Evolutionary conservation across 1,140 invertebrate genomes (phyloP).

Genomic region (Phymorhynchus buccinoides): DNA sequence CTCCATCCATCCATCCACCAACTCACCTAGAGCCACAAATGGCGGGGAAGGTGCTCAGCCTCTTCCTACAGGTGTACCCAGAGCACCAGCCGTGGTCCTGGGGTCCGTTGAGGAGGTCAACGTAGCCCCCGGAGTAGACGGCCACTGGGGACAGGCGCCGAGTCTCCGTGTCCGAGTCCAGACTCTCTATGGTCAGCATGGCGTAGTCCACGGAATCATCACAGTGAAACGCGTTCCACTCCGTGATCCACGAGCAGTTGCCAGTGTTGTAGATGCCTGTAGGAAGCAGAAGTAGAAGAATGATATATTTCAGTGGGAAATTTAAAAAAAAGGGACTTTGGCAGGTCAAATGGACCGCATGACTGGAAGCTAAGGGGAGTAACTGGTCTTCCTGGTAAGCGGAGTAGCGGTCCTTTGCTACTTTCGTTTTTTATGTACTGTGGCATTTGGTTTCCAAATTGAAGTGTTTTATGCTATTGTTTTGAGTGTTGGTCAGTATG

Average conservation of each 20-base stretch:
- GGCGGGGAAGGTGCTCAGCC: slow-evolving; percentile 68
- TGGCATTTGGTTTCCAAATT: too few relatives aligned
- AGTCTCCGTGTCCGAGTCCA: slow-evolving; percentile 70
- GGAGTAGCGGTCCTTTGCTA: too few relatives aligned
- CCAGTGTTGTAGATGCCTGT: slow-evolving; percentile 60
- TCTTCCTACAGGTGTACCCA: slow-evolving; percentile 70
- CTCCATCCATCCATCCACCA: too few relatives aligned
- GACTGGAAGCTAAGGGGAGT: too few relatives aligned
- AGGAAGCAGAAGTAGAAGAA: too few relatives aligned
- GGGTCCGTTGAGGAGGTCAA: slow-evolving; percentile 73
- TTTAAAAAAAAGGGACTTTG: too few relatives aligned
- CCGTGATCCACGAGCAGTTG: slow-evolving; percentile 47
- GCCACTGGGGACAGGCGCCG: slow-evolving; percentile 70
- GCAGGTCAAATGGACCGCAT: too few relatives aligned
- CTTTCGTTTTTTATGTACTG: too few relatives aligned
- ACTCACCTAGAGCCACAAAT: slow-evolving; percentile 63
- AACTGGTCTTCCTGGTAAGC: too few relatives aligned
- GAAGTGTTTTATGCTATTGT: too few relatives aligned
- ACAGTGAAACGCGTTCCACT: slow-evolving; percentile 68
- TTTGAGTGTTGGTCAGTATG: too few relatives aligned
- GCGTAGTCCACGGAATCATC: slow-evolving; percentile 53
- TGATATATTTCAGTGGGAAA: too few relatives aligned
- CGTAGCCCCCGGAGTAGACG: slow-evolving; percentile 63
- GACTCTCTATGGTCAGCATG: slow-evolving; percentile 68
- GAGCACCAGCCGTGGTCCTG: slow-evolving; percentile 72